Conservation (phyloP, 53 echinoderm and acorn worm species). For the Pentamera pediparva region DNA sequence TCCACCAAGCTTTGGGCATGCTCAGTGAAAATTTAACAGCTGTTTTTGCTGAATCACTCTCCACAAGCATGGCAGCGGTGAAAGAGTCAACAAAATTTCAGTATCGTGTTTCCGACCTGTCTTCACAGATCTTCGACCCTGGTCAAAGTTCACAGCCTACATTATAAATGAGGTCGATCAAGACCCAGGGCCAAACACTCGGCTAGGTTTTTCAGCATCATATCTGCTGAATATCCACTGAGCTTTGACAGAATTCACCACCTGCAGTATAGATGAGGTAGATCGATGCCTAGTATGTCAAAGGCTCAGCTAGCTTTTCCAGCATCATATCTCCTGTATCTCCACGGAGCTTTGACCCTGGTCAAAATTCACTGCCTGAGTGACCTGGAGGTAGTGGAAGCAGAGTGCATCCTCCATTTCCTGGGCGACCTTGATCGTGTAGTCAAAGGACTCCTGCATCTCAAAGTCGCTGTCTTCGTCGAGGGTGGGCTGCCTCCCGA, state of each 20-base stretch:
- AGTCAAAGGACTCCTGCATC: constrained; percentile 63
- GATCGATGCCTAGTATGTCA: too few species aligned
- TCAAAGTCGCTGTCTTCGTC: neutral
- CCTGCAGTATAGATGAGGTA: too few species aligned
- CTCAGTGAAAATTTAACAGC: too few species aligned
- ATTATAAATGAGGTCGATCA: too few species aligned
- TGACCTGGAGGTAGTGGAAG: constrained; percentile 69
- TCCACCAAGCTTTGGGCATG: too few species aligned
- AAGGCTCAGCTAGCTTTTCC: too few species aligned
- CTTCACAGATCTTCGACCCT: neutral
- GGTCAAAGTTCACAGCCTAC: neutral
- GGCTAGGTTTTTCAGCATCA: too few species aligned
- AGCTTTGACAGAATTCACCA: too few species aligned
- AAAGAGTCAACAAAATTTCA: constrained; percentile 64
- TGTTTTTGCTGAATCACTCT: too few species aligned
- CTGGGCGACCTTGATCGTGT: constrained; percentile 45
- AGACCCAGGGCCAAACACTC: too few species aligned
- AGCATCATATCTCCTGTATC: constrained; percentile 54
- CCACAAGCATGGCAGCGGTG: too few species aligned
- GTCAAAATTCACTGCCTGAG: constrained; percentile 43
- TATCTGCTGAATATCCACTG: too few species aligned
- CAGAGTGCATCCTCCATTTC: constrained; percentile 64
- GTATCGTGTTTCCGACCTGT: neutral
- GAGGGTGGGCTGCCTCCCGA: neutral
- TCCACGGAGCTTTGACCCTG: constrained; percentile 53